Evolutionary conservation across 2,113 vertebrate species (phyloP).

Genomic region (Alethe castanea): DNA sequence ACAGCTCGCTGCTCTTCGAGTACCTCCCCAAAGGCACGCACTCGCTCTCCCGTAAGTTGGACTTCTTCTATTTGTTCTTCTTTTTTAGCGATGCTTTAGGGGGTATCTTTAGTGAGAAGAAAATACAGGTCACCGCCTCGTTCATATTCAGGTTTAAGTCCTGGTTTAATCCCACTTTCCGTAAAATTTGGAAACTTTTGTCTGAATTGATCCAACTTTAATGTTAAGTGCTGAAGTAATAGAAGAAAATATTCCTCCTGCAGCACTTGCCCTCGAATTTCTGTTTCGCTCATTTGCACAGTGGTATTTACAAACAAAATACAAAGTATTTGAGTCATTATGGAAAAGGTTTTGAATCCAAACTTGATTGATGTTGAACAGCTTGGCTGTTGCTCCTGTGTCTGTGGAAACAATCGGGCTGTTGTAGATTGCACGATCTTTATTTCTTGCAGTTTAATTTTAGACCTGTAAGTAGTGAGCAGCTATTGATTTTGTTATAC

Average conservation of each 20-base stretch:
- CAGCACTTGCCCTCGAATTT: background rate
- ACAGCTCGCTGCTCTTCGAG: slow-evolving; percentile 92
- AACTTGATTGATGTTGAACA: background rate
- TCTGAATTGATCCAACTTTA: background rate
- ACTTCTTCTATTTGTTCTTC: background rate
- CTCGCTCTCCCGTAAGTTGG: slow-evolving; percentile 92
- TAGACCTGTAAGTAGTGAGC: background rate
- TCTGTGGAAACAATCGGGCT: background rate
- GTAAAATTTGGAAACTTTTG: background rate
- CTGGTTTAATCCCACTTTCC: background rate
- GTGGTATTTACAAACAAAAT: background rate
- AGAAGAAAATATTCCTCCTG: background rate
- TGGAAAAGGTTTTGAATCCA: background rate
- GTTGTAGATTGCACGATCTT: background rate
- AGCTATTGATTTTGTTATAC: background rate
- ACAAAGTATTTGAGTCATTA: background rate
- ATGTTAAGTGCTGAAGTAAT: background rate
- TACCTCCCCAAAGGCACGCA: slow-evolving; percentile 95
- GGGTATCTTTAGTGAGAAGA: background rate
- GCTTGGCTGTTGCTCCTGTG: background rate
- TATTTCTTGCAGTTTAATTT: background rate
- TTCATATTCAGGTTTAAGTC: background rate
- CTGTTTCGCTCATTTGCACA: background rate
- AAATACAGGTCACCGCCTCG: accelerated
- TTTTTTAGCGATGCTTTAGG: background rate